Evolutionary conservation across 2,113 vertebrate species (phyloP).

Genomic region (Megatriorchis doriae): DNA sequence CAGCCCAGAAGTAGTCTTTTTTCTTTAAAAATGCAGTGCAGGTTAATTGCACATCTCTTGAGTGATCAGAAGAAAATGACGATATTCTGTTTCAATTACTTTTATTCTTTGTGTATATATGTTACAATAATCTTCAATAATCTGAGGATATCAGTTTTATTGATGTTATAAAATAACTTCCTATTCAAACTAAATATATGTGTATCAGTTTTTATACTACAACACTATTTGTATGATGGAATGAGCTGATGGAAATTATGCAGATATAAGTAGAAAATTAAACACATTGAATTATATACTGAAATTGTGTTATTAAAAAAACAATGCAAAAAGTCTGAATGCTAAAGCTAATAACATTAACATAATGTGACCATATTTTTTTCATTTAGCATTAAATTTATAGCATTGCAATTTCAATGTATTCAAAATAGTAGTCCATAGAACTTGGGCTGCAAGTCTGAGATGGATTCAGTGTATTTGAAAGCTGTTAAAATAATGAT

Average conservation of each 20-base stretch:
- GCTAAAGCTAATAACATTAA: not conserved
- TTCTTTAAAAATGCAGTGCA: not conserved
- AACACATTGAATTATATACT: not conserved
- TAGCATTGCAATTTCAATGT: not conserved
- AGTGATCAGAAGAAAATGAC: not conserved
- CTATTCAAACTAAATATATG: not conserved
- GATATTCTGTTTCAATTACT: not conserved
- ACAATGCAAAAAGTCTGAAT: not conserved
- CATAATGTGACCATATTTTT: not conserved
- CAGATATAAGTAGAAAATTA: not conserved
- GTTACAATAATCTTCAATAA: not conserved
- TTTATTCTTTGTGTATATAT: not conserved
- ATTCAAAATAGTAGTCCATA: not conserved
- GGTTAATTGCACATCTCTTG: not conserved
- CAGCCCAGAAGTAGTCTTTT: not conserved
- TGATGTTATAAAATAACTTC: not conserved
- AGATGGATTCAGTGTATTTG: not conserved
- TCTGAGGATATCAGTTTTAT: not conserved
- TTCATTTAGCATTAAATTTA: not conserved
- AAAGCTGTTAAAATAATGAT: not conserved
- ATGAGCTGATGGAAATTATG: not conserved
- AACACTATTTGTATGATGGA: not conserved
- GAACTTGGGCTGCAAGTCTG: not conserved
- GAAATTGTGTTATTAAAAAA: not conserved
- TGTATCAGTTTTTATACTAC: not conserved